Evolutionary conservation across 2,113 vertebrate genomes (phyloP).

Genomic region (Neolamprologus devosi): DNA sequence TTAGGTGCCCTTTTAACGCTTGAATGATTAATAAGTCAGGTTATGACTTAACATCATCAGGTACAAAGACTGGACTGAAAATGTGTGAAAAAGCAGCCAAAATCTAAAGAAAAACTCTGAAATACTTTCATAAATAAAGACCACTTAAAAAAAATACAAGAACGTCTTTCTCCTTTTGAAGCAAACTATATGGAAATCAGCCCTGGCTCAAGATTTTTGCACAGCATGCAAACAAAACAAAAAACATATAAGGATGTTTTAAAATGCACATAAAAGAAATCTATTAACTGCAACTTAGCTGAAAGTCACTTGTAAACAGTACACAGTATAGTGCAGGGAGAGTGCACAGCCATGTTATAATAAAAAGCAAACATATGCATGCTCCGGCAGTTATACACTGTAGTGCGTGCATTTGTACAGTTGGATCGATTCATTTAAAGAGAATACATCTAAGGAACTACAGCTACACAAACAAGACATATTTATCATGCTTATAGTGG

Average conservation of each 20-base stretch:
- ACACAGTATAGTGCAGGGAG: neutral
- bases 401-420: neutral
- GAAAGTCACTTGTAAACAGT: neutral
- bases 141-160: neutral
- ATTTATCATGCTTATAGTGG: neutral
- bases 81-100: neutral
- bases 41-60: neutral
- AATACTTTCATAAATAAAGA: neutral
- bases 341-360: neutral
- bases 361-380: neutral
- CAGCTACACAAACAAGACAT: neutral
- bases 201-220: neutral
- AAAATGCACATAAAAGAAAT: neutral
- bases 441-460: neutral
- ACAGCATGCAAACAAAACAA: neutral
- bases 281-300: neutral
- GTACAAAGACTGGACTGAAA: neutral
- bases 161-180: neutral
- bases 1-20: neutral
- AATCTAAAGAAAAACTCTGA: neutral
- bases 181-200: neutral
- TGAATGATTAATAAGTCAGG: neutral
- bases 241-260: neutral
- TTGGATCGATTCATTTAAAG: neutral
- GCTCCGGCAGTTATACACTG: neutral